Percentiles rank a stretch among this genome's conserved stretches.
phyloP scores from a whole-genome alignment of 1,140 invertebrate species.

The Dufourea novaeangliae region DNA sequence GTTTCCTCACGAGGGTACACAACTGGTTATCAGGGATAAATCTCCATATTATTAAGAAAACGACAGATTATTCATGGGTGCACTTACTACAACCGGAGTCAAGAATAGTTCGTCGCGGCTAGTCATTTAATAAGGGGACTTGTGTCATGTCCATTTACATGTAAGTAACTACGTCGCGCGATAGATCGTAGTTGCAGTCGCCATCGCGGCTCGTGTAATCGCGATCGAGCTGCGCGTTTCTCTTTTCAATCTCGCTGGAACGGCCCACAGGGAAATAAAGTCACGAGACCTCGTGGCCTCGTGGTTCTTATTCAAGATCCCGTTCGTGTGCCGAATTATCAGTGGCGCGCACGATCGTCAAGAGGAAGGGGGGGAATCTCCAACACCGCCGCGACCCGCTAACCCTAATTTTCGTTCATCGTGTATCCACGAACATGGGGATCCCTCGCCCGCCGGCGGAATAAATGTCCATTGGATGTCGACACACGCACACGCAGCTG shows the following conservation, averaged over 20 bases:
- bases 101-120: neutral
- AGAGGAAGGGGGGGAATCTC: too few species aligned
- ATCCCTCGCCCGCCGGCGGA: constrained; percentile 68
- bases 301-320: constrained; percentile 2
- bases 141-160: neutral
- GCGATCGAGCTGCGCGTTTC: neutral
- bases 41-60: too few species aligned
- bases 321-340: constrained; percentile 29
- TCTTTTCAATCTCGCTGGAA: neutral
- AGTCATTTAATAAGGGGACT: neutral
- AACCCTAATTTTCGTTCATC: constrained; percentile 51
- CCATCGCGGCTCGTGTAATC: neutral
- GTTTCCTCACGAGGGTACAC: too few species aligned
- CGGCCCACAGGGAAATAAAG: neutral
- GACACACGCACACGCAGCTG: constrained; percentile 65
- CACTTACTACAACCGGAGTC: too few species aligned
- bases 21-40: too few species aligned
- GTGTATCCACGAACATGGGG: constrained; percentile 56
- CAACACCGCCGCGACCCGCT: constrained; percentile 29
- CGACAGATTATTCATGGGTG: too few species aligned
- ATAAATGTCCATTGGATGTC: constrained; percentile 71
- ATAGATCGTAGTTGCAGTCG: neutral
- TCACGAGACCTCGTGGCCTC: neutral
- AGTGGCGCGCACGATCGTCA: neutral
- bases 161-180: constrained; percentile 6